Conservation (phyloP, 1,140 invertebrate genomes). For the Drosophila sproati region DNA sequence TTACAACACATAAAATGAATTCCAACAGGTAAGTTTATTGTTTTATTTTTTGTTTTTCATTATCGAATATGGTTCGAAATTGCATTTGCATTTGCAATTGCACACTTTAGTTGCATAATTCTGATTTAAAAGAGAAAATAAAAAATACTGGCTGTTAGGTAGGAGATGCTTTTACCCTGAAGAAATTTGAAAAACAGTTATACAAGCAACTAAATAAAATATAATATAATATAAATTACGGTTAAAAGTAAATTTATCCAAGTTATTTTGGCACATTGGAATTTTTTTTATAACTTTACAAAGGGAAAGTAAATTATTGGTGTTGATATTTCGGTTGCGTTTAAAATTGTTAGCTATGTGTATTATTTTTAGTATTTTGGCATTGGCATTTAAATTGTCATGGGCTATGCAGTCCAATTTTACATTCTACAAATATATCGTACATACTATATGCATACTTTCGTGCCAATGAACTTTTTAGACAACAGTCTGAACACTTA, state of each 20-base stretch:
- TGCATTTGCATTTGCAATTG: slow-evolving; percentile 16
- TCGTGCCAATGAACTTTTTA: slow-evolving; percentile 36
- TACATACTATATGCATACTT: neutral
- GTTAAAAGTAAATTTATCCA: no score
- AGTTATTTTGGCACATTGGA: no score
- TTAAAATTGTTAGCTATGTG: neutral
- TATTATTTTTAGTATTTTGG: neutral
- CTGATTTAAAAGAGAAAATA: slow-evolving; percentile 11
- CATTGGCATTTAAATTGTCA: no score
- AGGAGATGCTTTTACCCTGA: no score
- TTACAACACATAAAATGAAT: slow-evolving; percentile 49
- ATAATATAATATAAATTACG: no score
- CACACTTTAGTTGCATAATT: slow-evolving; percentile 47
- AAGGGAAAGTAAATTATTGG: no score
- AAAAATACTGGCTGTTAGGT: neutral
- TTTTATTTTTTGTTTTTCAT: slow-evolving; percentile 2
- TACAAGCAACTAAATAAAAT: no score
- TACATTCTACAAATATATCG: neutral
- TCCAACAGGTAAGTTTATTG: slow-evolving; percentile 57
- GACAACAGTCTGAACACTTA: neutral
- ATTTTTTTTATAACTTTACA: no score
- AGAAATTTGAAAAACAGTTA: no score
- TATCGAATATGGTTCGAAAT: neutral
- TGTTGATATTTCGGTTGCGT: no score
- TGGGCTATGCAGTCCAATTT: neutral